phyloP scores from a whole-genome alignment of 2,888 invertebrate species.

The Cephus spinipes region DNA sequence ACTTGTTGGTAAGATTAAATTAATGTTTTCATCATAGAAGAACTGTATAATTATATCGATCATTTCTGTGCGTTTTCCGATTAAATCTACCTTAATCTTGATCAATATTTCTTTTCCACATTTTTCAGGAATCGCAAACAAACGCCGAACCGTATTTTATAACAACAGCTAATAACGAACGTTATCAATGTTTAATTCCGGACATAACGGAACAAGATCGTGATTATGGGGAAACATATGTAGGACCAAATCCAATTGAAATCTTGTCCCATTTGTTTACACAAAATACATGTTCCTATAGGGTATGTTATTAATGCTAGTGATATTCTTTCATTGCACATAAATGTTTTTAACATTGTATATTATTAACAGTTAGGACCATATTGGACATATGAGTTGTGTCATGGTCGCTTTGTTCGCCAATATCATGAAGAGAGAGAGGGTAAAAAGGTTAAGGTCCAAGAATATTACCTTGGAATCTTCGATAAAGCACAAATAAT shows the following conservation, averaged over 20 bases:
- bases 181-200: constrained; percentile 86
- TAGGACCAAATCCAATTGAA: constrained; percentile 82
- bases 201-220: constrained; percentile 71
- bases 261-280: constrained; percentile 81
- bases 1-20: constrained; percentile 60
- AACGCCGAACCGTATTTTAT: constrained; percentile 75
- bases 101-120: not conserved
- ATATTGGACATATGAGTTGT: constrained; percentile 97
- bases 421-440: constrained; percentile 98
- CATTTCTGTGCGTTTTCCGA: too few relatives aligned
- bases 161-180: constrained; percentile 82
- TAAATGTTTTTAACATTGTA: not conserved
- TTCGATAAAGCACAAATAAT: constrained; percentile 77
- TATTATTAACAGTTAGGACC: constrained; percentile 74
- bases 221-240: constrained; percentile 72
- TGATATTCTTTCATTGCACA: not conserved
- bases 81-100: too few relatives aligned
- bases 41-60: not conserved
- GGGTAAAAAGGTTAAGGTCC: constrained; percentile 83
- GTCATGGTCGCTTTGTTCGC: constrained; percentile 90
- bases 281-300: constrained; percentile 85
- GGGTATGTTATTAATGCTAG: constrained; percentile 61
- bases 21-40: not conserved
- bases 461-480: constrained; percentile 87
- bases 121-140: constrained; percentile 49